phyloP scores from a whole-genome alignment of 23 tunicate genomes.

The Botrylloides violaceus region DNA sequence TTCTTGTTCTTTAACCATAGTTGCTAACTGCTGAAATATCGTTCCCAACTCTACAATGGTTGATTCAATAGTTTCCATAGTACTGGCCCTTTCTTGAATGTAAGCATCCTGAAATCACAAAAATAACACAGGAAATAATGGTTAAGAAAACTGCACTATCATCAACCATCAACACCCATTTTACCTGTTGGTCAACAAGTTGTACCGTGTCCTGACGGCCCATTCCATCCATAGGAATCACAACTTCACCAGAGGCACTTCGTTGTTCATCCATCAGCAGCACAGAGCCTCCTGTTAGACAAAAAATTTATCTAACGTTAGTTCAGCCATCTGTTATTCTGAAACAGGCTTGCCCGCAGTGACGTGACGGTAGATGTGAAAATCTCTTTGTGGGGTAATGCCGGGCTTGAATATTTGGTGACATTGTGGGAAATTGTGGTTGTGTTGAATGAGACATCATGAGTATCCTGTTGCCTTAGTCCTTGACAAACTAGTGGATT shows the following conservation, averaged over 20 bases:
- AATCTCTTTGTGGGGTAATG: too few species aligned
- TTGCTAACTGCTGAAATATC: constrained; percentile 79
- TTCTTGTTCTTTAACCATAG: constrained; percentile 98
- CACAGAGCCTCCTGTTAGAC: constrained; percentile 54
- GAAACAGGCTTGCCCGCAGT: too few species aligned
- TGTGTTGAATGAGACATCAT: too few species aligned
- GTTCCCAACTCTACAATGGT: constrained; percentile 94
- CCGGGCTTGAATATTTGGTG: too few species aligned
- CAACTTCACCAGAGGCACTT: constrained; percentile 39
- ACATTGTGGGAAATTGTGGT: too few species aligned
- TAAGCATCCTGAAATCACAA: constrained; percentile 52
- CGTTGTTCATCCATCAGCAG: constrained; percentile 83
- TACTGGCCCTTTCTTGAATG: constrained; percentile 84
- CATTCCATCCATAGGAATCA: constrained; percentile 69
- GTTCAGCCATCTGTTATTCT: too few species aligned
- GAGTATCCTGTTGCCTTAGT: too few species aligned
- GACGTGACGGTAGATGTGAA: too few species aligned
- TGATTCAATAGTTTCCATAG: constrained; percentile 93
- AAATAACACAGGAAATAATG: too few species aligned
- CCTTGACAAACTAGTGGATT: too few species aligned
- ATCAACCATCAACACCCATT: too few species aligned
- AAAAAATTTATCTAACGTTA: background rate
- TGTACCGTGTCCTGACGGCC: constrained; percentile 48
- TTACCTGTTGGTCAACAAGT: constrained; percentile 54
- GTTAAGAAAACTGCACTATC: too few species aligned